Percentiles rank a stretch among this genome's conserved stretches.
phyloP scores from a whole-genome alignment of 1,140 invertebrate species.

The Drosophila sturtevanti region DNA sequence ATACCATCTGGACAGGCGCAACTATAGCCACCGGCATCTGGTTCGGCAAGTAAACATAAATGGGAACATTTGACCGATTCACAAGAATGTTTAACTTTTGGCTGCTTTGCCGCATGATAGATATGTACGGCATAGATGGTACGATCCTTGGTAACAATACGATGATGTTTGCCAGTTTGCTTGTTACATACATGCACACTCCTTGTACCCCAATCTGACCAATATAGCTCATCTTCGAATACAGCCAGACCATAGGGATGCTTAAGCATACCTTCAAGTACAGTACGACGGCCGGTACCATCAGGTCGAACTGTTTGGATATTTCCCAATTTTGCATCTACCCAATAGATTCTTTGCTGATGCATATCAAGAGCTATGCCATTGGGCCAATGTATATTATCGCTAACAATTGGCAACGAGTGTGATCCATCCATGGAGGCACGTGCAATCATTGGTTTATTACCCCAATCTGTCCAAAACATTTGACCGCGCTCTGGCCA shows the following conservation, averaged over 20 bases:
- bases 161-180: conserved; percentile 86
- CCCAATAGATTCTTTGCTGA: conserved; percentile 90
- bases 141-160: conserved; percentile 83
- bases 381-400: conserved; percentile 92
- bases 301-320: conserved; percentile 91
- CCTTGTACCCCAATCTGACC: conserved; percentile 90
- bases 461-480: conserved; percentile 94
- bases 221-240: conserved; percentile 94
- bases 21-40: conserved; percentile 83
- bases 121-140: conserved; percentile 87
- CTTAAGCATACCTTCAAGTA: conserved; percentile 85
- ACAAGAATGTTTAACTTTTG: conserved; percentile 88
- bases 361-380: conserved; percentile 94
- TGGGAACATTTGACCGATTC: conserved; percentile 87
- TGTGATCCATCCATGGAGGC: conserved; percentile 92
- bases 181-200: conserved; percentile 88
- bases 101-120: conserved; percentile 86
- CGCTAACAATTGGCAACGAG: conserved; percentile 85
- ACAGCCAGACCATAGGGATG: conserved; percentile 93
- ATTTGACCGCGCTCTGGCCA: conserved; percentile 87
- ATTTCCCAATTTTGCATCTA: conserved; percentile 88
- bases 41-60: conserved; percentile 90
- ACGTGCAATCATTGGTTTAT: conserved; percentile 88
- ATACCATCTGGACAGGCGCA: conserved; percentile 93
- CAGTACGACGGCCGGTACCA: conserved; percentile 87